Conservation (phyloP, 2,888 invertebrate species). For the Pimpla rufipes region DNA sequence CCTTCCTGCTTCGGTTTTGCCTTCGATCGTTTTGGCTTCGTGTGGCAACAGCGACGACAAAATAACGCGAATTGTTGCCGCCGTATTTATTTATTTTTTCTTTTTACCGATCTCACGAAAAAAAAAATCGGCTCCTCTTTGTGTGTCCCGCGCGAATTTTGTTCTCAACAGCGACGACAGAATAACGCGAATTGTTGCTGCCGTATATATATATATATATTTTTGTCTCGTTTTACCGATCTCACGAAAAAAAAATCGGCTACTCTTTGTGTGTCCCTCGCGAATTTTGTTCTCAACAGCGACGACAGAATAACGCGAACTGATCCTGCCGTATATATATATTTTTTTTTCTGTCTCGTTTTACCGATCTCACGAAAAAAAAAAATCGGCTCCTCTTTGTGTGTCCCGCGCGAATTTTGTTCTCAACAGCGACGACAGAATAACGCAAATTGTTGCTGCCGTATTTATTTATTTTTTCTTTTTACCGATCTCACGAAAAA, state of each 20-base stretch:
- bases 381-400: slow-evolving; percentile 1
- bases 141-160: not conserved
- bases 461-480: too few relatives aligned
- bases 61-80: not conserved
- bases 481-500: too few relatives aligned
- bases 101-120: not conserved
- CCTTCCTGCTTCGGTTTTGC: not conserved
- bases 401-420: not conserved
- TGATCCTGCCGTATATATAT: not conserved
- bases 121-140: slow-evolving; percentile 1
- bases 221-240: too few relatives aligned
- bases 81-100: not conserved
- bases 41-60: not conserved
- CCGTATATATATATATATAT: not conserved
- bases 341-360: too few relatives aligned
- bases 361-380: not conserved
- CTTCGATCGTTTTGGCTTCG: not conserved
- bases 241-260: too few relatives aligned
- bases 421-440: not conserved
- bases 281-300: not conserved
- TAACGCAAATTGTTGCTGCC: not conserved
- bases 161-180: not conserved
- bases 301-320: not conserved
- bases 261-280: too few relatives aligned
- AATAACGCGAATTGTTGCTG: not conserved